phyloP scores from a whole-genome alignment of 2,888 invertebrate genomes.

The Pseudoips prasinana region DNA sequence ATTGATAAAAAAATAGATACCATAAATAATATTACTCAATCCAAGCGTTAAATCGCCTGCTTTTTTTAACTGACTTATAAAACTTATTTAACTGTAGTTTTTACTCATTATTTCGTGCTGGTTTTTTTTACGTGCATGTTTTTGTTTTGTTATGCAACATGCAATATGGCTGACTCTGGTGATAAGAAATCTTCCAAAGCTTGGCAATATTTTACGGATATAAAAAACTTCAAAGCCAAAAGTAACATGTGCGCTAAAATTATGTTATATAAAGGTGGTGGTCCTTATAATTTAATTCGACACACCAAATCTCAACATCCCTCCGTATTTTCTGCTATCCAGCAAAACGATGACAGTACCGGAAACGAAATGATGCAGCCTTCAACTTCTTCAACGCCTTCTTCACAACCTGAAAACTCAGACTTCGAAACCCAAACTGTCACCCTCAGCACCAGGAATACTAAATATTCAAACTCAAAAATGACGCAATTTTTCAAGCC shows the following conservation, averaged over 20 bases:
- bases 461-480: not conserved
- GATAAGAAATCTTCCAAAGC: constrained; percentile 2
- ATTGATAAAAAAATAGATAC: too few relatives aligned
- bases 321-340: not conserved
- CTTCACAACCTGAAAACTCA: not conserved
- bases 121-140: too few relatives aligned
- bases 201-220: constrained; percentile 3
- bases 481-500: constrained; percentile 1
- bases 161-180: not conserved
- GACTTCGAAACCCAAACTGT: not conserved
- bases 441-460: not conserved
- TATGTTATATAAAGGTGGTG: constrained; percentile 1
- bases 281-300: constrained; percentile 2
- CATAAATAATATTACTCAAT: too few relatives aligned
- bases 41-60: too few relatives aligned
- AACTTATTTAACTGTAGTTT: not conserved
- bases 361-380: not conserved
- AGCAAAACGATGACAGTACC: not conserved
- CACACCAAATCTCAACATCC: constrained; percentile 3
- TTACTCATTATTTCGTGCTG: not conserved
- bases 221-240: constrained; percentile 1
- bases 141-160: too few relatives aligned
- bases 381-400: not conserved
- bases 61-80: too few relatives aligned
- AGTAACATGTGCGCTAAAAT: constrained; percentile 1